Base-by-base conservation (phyloP, 2,888 invertebrate genomes). In the Lasioglossum leucozonium region DNA sequence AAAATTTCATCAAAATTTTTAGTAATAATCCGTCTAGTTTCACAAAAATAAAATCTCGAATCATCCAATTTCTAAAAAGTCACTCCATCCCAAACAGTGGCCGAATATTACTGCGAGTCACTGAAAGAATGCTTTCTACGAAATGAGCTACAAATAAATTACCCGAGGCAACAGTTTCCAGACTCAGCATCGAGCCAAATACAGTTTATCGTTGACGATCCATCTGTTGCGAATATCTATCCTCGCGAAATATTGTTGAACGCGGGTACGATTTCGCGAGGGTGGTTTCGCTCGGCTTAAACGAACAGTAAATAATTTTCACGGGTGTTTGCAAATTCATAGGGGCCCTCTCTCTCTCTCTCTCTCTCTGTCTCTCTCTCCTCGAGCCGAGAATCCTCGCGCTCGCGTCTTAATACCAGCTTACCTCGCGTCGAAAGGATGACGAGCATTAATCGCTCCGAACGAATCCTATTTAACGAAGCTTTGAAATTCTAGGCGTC, bases 361-460 rank as follows among this genome's bases (percentile, higher is more conserved):
- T n/a, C n/a, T n/a, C n/a, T n/a, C n/a, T n/a, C n/a, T n/a, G n/a
- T n/a, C n/a, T n/a, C 62, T 16, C 62, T 16, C 62, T 18, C 30
- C 6, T 30, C 26, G 62, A 30, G 16, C 16, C 44, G n/a, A 26
- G 16, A 18, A 30, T 18, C 18, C 44, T 72, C 18, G 44, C 44
- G n/a, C 18, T 51, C 72, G 47, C 72, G 47, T 42, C 16, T 47
- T 79, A 79, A 82, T 82, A 71, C 79, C 74, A 78, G 44, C 30
- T 34, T 47, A 72, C 47, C 3, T 47, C 47, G 47, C n/a, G 72
- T 11, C 18, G 30, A 47, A 72, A 44, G 72, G 72, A 44, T 72
- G 22, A 34, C 34, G 47, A 72, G 34, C 34, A 51, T 72, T 72
- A 47, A 72, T 72, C 72, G 72, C 18, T 4, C 22, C 47, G 4